Evolutionary conservation across 2,888 invertebrate genomes (phyloP), one percentile per base, ranked within the genome.

Genomic region (Melitaea athalia): DNA sequence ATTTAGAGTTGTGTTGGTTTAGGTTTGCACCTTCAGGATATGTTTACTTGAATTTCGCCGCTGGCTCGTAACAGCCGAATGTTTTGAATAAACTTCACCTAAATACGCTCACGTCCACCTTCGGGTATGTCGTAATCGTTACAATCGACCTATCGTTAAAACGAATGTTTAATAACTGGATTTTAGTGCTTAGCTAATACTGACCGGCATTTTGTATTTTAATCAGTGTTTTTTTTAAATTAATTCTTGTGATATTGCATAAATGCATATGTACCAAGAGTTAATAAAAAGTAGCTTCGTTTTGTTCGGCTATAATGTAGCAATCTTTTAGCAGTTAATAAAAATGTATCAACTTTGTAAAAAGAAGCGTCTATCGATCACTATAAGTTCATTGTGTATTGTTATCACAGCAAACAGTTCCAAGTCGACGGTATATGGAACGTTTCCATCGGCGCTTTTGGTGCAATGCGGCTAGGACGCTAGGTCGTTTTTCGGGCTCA

Each of bases 1-100:
- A 65, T 65, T 68, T 63, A 38, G 59, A 66, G 53, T 60, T 63
- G 55, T 68, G 71, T 71, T 71, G 49, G 63, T 63, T 71, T 68
- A 68, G 71, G 68, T 45, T 60, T 60, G 62, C 68, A 65, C 65
- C 68, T 64, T 63, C 43, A 66, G 61, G 66, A 68, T 55, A 47
- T 64, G 71, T 68, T 71, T 66, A 68, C 71, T 66, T 57, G 50
- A 57, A 63, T 38, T 61, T 71, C 15, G 52, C 60, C 55, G 55
- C 50, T 50, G 49, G 63, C 55, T 55, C 53, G 63, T 68, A 65
- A 60, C 59, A 57, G 38, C 52, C 38, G 49, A 59, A 17, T 66
- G 68, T 66, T 71, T 63, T 49, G 66, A 47, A 17, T 61, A 60
- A 68, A 66, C 65, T 63, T 66, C 43, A 66, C 63, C 59, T 60